These are phyloP conservation scores for Hoplias malabaricus DNA, from an alignment of 2,113 vertebrate genomes.

Conservation along the genomic window DNA sequence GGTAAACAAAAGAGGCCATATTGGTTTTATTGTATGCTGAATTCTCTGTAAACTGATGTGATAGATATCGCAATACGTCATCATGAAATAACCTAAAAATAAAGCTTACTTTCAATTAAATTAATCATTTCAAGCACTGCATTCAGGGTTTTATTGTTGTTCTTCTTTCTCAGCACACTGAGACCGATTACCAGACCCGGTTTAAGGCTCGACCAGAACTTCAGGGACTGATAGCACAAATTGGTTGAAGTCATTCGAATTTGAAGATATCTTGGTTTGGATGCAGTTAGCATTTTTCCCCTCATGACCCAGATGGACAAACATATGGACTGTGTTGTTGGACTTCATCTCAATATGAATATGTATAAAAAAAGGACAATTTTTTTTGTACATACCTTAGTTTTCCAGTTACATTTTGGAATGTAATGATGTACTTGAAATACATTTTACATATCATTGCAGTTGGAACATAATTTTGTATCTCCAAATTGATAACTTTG, in stretches of 20 bases:
- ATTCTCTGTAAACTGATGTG: neutral
- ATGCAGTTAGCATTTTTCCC: neutral
- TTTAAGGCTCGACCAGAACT: constrained; percentile 87
- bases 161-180: constrained; percentile 75
- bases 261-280: neutral
- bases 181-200: constrained; percentile 79
- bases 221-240: constrained; percentile 81
- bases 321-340: too few species aligned
- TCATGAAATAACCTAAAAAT: too few species aligned
- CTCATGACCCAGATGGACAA: neutral
- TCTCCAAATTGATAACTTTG: too few species aligned
- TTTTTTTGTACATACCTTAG: too few species aligned
- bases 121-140: neutral
- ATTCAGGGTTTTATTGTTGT: neutral
- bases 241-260: constrained; percentile 61
- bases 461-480: too few species aligned
- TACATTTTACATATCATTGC: too few species aligned
- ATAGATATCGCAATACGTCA: too few species aligned
- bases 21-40: neutral
- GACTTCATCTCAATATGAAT: too few species aligned
- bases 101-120: too few species aligned
- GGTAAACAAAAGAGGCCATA: constrained; percentile 64
- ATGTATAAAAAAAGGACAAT: too few species aligned
- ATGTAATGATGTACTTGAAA: too few species aligned
- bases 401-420: too few species aligned